Evolutionary conservation across 2,797 vertebrate genomes (phyloP).

Genomic region (Poeciliopsis infans): DNA sequence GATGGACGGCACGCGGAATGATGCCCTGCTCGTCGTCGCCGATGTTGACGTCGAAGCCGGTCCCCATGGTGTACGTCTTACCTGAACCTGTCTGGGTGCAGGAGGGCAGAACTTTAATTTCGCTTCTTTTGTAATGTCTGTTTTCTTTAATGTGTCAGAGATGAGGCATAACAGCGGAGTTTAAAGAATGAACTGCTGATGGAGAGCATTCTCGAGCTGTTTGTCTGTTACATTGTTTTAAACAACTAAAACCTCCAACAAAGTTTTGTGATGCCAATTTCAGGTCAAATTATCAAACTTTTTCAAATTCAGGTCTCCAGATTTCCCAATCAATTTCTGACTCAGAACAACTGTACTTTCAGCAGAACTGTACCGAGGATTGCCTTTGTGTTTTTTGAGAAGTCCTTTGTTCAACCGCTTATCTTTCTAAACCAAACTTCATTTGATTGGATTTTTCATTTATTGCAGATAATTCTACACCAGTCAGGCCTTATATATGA

Average conservation of each 20-base stretch:
- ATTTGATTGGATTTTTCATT: not conserved
- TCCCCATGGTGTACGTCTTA: constrained; percentile 98
- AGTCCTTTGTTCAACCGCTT: not conserved
- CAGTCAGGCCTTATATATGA: not conserved
- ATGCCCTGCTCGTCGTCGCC: constrained; percentile 91
- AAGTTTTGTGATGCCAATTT: not conserved
- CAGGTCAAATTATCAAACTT: not conserved
- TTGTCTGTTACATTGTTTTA: not conserved
- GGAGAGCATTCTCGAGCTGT: not conserved
- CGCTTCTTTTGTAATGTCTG: too few relatives aligned
- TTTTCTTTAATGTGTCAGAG: not conserved
- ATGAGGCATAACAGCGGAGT: not conserved
- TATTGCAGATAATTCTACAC: not conserved
- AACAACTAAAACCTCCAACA: not conserved
- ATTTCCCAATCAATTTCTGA: not conserved
- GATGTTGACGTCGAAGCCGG: constrained; percentile 93
- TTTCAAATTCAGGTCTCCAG: not conserved
- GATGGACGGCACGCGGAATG: constrained; percentile 92
- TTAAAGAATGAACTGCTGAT: not conserved
- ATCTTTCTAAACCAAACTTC: not conserved
- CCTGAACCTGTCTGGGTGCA: constrained; percentile 90
- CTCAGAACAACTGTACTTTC: not conserved
- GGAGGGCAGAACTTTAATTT: not conserved
- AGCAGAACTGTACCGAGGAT: too few relatives aligned
- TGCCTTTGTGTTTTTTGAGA: not conserved